Conservation (phyloP, 2,113 vertebrate species). For the Tringa solitaria region DNA sequence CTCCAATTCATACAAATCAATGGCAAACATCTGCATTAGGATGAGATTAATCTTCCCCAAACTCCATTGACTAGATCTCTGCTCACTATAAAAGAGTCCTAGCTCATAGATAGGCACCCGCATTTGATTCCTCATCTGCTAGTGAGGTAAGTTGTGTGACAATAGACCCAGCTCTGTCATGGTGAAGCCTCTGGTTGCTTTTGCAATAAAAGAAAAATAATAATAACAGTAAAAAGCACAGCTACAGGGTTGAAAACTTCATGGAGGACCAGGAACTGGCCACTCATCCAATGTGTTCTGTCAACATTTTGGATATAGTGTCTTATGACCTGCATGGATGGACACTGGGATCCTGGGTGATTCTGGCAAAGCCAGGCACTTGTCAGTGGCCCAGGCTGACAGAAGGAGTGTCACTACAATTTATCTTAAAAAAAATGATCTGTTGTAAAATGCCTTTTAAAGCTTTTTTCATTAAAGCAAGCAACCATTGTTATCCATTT, state of each 20-base stretch:
- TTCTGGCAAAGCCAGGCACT: background rate
- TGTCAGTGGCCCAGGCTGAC: background rate
- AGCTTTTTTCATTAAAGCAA: conserved; percentile 39
- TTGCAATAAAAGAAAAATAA: background rate
- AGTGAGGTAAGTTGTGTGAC: background rate
- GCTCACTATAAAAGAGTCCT: background rate
- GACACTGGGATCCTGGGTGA: background rate
- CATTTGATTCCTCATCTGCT: background rate
- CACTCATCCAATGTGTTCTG: background rate
- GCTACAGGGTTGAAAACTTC: background rate
- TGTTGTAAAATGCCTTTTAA: background rate
- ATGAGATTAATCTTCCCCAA: background rate
- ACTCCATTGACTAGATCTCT: background rate
- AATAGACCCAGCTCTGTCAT: background rate
- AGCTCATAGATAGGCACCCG: background rate
- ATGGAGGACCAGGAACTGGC: background rate
- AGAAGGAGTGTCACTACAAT: background rate
- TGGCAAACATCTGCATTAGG: background rate
- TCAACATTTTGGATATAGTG: background rate
- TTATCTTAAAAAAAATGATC: background rate
- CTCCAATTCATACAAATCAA: background rate
- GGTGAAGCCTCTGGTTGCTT: background rate
- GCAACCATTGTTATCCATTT: conserved; percentile 27
- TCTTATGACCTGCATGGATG: background rate
- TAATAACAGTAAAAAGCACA: background rate